Conservation (phyloP, 2,113 vertebrate genomes). For the Cinclus mexicanus region DNA sequence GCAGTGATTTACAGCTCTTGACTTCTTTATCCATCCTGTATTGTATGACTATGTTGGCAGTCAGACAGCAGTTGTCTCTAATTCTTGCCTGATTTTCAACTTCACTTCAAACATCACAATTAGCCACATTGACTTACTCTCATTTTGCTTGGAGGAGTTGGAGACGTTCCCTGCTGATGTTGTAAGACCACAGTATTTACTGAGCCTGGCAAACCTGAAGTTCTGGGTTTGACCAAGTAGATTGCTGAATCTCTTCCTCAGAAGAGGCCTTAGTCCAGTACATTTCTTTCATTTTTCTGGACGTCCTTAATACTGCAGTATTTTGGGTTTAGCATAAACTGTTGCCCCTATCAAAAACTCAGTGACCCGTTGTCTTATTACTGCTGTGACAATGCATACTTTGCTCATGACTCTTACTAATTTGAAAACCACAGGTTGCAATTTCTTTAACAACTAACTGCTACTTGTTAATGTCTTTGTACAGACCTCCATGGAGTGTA, state of each 20-base stretch:
- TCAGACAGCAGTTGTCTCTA: neutral
- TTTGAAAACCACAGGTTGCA: conserved; percentile 64
- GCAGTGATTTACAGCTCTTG: neutral
- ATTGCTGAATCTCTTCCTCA: neutral
- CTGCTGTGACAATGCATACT: neutral
- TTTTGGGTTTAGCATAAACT: neutral
- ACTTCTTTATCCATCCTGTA: neutral
- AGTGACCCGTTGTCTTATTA: neutral
- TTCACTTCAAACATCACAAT: neutral
- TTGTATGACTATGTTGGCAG: neutral
- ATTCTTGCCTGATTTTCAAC: neutral
- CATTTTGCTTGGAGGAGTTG: neutral
- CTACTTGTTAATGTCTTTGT: conserved; percentile 59
- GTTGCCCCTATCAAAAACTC: neutral
- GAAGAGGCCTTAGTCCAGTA: neutral
- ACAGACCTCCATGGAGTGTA: conserved; percentile 45
- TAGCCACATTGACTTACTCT: neutral
- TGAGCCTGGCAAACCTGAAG: neutral
- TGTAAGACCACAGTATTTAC: neutral
- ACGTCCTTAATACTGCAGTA: neutral
- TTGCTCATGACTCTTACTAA: conserved; percentile 47
- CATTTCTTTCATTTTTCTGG: neutral
- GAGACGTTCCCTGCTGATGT: neutral
- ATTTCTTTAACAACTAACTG: conserved; percentile 50
- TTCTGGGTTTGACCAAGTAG: conserved; percentile 6